Evolutionary conservation across 2,888 invertebrate genomes (phyloP), one percentile per base, ranked within the genome.

Genomic region (Hoplodrina blanda): DNA sequence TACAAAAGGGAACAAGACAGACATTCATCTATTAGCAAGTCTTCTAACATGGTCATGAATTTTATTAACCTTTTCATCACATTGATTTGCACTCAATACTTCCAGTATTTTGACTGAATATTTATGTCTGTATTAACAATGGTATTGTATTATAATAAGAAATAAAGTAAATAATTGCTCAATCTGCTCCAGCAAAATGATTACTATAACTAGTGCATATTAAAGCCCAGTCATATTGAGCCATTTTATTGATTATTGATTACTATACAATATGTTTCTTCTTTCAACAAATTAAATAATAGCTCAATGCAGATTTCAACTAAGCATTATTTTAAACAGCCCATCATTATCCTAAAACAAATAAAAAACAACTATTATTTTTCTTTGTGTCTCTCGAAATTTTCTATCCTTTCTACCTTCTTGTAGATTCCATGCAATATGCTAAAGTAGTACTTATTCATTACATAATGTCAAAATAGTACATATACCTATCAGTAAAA

Each of bases 191-290:
- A 41, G 8, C 46, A 46, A 37, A 37, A 37, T 37, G 8, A 8
- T 37, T 37, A 46, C 46, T 46, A 17, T 17, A 15, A 15, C 46
- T 46, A 5, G 17, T 17, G 17, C 5, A 5, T 1, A 15, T 44
- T 44, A 4, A n/a, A 44, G 44, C 15, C 44, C 46, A 53, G 2
- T 46, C 1, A 46, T 7, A 30, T 30, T 25, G 4, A 52, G 7
- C 2, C 7, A 44, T 25, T 50, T 55, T 71, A 49, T 64, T 73
- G 50, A 64, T 55, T 71, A 49, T 64, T 73, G 50, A 64, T 25
- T 50, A 30, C 0, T 37, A 3, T 50, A 50, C n/a, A 63, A 8
- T 50, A 55, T 46, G 19, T 33, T 63, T 63, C 37, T 4, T 52
- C 0, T 50, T 15, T 1, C 17, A n/a, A 37, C 3, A 52, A 13